Percentiles rank a stretch among this genome's conserved stretches.
Conservation (phyloP, 2,888 invertebrate genomes). For the Melangyna quadrimaculata region DNA sequence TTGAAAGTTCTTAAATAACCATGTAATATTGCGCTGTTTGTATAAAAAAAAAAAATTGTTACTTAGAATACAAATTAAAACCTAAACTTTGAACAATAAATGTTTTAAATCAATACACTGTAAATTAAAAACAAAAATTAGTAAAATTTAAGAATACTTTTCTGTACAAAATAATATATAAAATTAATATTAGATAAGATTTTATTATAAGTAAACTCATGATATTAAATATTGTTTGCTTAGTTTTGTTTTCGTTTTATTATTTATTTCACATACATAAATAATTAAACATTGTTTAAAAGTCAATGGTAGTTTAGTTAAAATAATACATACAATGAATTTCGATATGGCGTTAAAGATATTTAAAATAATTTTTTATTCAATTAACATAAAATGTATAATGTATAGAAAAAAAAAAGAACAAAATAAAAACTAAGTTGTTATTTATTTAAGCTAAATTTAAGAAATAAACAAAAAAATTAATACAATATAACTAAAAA, state of each 20-base stretch:
- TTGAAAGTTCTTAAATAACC: constrained; percentile 50
- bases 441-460: constrained; percentile 62
- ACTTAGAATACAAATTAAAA: constrained; percentile 60
- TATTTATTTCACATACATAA: constrained; percentile 42
- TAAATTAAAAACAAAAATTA: constrained; percentile 73
- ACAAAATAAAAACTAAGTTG: constrained; percentile 50
- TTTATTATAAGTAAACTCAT: constrained; percentile 74
- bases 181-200: constrained; percentile 37
- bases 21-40: constrained; percentile 42
- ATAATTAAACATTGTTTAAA: neutral
- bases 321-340: neutral
- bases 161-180: constrained; percentile 68
- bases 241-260: constrained; percentile 45
- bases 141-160: constrained; percentile 69
- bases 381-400: constrained; percentile 56
- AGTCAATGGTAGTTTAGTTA: constrained; percentile 42
- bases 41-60: constrained; percentile 52
- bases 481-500: constrained; percentile 34
- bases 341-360: constrained; percentile 60
- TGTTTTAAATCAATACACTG: constrained; percentile 59
- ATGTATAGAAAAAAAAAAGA: constrained; percentile 40
- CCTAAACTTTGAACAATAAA: constrained; percentile 72
- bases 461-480: constrained; percentile 28
- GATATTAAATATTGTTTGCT: constrained; percentile 71
- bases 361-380: constrained; percentile 42